Base-by-base conservation (phyloP, 92 coral and sea anemone species). In the Heliopora coerulea region DNA sequence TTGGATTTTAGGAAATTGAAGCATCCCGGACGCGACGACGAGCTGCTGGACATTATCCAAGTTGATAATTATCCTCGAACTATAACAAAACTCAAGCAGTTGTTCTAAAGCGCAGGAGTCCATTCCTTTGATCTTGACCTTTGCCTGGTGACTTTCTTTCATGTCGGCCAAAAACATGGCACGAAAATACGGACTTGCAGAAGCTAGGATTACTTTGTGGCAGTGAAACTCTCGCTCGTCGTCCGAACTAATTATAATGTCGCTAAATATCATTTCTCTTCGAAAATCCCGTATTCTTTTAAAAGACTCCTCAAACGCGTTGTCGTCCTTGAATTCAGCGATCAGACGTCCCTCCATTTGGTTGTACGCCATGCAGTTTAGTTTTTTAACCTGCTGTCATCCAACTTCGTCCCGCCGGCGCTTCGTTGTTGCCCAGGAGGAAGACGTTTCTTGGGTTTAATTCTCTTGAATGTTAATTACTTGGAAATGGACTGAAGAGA, bases 131-230 rank as follows among this genome's bases (percentile, higher is more conserved):
- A 93, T 87, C 26, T 88, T 85, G 9, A 93, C 86, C 27, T 74
- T 65, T 35, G 72, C 73, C 73, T 88, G 87, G 30, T 88, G 93
- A 65, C 96, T 93, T 72, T 93, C 98, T 79, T 86, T 90, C 96
- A 93, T 90, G 69, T 90, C 96, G 17, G 96, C 86, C 62, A 93
- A 73, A 86, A 93, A 93, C 98, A 93, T 93, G 14, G 98, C 98
- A 25, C 97, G 79, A 39, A 93, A 93, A 21, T 93, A 93, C 26
- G 89, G 91, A 56, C 97, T 91, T 20, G 86, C 90, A 17, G 98
- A 88, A 39, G 98, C 96, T 57, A 93, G 65, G 23, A 93, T 96
- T 1, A 93, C 83, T 33, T 86, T 83, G 57, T 93, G 98, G 24
- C 93, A 91, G n/a, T 78, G 62, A 72, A 88, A 83, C 50, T 93